These are phyloP conservation scores for Propithecus deckenii DNA, from an alignment of 2,797 vertebrate species.

Conservation along the genomic window DNA sequence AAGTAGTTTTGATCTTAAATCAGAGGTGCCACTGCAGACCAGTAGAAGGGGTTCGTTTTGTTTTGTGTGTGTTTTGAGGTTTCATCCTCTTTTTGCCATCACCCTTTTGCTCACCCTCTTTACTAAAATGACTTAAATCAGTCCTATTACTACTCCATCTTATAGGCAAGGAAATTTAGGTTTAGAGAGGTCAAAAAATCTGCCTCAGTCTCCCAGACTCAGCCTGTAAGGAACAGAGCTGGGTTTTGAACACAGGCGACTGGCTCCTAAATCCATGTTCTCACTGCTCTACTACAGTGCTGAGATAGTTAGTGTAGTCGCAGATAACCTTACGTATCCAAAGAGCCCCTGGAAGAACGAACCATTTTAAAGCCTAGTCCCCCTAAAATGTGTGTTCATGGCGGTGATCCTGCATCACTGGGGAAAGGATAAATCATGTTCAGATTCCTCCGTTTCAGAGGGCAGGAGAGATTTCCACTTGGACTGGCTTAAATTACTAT, in stretches of 20 bases:
- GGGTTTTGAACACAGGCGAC: neutral
- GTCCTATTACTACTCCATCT: neutral
- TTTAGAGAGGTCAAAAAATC: neutral
- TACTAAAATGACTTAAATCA: neutral
- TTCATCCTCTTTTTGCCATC: neutral
- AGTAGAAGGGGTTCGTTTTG: neutral
- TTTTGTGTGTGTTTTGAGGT: neutral
- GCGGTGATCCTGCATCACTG: neutral
- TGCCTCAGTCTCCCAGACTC: neutral
- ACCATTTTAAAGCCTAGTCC: neutral
- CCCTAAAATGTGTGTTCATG: neutral
- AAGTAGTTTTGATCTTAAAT: neutral
- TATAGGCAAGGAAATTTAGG: neutral
- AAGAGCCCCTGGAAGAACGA: neutral
- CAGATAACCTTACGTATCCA: neutral
- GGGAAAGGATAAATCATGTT: neutral
- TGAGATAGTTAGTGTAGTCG: neutral
- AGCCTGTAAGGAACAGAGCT: neutral
- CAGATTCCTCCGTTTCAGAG: neutral
- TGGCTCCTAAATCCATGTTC: neutral
- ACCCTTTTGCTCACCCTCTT: neutral
- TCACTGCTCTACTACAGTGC: neutral
- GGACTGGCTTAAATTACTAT: neutral
- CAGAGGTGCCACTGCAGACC: neutral
- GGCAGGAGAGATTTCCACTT: neutral